Base-by-base conservation (phyloP, 2,113 vertebrate species). In the Pterocles burchelli region DNA sequence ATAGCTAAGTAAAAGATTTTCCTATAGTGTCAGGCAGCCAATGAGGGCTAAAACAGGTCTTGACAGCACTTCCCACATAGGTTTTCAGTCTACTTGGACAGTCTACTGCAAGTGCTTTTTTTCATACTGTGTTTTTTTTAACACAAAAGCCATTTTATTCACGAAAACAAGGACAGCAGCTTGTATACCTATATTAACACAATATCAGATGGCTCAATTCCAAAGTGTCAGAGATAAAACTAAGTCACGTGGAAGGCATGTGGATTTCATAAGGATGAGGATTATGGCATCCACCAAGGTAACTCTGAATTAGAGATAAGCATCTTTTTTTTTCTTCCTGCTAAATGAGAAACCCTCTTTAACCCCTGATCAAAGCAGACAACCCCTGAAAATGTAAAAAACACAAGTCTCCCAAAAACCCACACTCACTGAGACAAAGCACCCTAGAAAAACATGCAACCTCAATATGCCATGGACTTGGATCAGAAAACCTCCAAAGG, bases 351-450 rank as follows among this genome's bases (percentile, higher is more conserved):
- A 85, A 45, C 13, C 6, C 3, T 48, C 34, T 75, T 45, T 66
- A 55, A 84, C 28, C 22, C 19, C 13, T 16, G 52, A 17, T 46
- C 41, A 83, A 76, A 92, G 38, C 18, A 85, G 88, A 52, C 4
- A 34, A 81, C 1, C 1, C 21, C 17, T 13, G 24, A 73, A 76
- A 89, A 85, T 5, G 7, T 43, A 43, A 74, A 82, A 67, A 52
- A 1, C n/a, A 41, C 4, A 8, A 15, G 13, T 43, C 41, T 75
- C 11, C 25, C 0, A 0, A 90, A 84, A 66, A 19, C 14, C 0
- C 48, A n/a, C 7, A 21, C 8, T 58, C 75, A 38, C 13, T 4
- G 9, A 78, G 45, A 82, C 8, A 4, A 90, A 85, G 19, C 16
- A 71, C 15, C 21, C 25, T 34, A 72, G 11, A 5, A 86, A 88